Conservation (phyloP, 1,140 invertebrate species). For the Mercenaria mercenaria region DNA sequence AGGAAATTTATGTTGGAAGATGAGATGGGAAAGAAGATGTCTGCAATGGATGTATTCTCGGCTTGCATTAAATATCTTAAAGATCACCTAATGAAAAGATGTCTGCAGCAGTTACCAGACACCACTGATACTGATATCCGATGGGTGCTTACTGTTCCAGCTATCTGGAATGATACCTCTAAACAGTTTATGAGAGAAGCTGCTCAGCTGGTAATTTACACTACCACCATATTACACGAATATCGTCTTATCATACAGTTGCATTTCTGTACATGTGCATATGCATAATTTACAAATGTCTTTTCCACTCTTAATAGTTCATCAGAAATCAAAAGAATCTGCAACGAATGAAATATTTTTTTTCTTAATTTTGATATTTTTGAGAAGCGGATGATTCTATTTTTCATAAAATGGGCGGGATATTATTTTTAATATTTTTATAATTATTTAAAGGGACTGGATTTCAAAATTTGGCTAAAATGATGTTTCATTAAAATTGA, state of each 20-base stretch:
- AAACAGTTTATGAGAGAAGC: slow-evolving; percentile 68
- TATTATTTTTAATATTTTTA: too few species aligned
- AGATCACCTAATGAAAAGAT: slow-evolving; percentile 40
- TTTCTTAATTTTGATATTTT: too few species aligned
- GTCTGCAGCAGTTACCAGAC: slow-evolving; percentile 1
- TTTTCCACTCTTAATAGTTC: not conserved
- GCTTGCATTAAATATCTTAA: slow-evolving; percentile 56
- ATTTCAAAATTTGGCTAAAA: too few species aligned
- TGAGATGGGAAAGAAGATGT: slow-evolving; percentile 60
- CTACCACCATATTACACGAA: too few species aligned
- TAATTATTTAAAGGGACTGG: too few species aligned
- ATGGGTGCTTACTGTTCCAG: slow-evolving; percentile 67
- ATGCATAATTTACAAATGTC: not conserved
- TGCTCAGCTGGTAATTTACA: slow-evolving; percentile 43
- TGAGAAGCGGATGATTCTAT: too few species aligned
- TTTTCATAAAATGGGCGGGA: too few species aligned
- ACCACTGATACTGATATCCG: slow-evolving; percentile 5
- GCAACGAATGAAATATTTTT: too few species aligned
- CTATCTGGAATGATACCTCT: slow-evolving; percentile 63
- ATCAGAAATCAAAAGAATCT: not conserved
- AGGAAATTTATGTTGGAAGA: slow-evolving; percentile 58
- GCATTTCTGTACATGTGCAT: not conserved
- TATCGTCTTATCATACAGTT: not conserved
- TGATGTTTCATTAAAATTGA: too few species aligned
- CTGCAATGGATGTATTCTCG: slow-evolving; percentile 67